Percentiles rank a stretch among this genome's conserved stretches.
Conservation (phyloP, 2,797 vertebrate species). For the Pangasius macronema region DNA sequence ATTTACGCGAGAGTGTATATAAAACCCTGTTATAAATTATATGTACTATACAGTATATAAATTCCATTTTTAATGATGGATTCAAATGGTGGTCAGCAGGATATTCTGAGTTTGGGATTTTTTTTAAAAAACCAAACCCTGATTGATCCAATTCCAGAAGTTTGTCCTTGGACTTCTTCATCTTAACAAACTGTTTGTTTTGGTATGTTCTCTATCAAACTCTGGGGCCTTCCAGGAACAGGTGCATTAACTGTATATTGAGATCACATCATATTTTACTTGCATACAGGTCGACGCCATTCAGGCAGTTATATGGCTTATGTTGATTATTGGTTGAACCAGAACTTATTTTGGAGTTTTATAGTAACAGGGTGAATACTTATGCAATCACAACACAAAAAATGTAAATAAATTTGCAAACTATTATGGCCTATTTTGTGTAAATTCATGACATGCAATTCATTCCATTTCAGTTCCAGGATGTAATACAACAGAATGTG, state of each 20-base stretch:
- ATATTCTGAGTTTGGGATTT: neutral
- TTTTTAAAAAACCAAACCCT: neutral
- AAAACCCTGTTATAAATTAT: neutral
- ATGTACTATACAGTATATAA: neutral
- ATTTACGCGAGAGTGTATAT: neutral
- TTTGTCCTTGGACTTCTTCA: neutral
- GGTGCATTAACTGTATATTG: neutral
- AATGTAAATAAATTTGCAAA: too few species aligned
- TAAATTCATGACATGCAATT: too few species aligned
- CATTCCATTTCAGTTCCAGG: too few species aligned
- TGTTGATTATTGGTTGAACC: too few species aligned
- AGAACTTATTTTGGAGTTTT: too few species aligned
- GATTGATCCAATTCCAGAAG: neutral
- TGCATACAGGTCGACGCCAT: too few species aligned
- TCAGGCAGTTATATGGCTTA: too few species aligned
- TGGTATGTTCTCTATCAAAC: neutral
- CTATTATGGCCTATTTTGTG: too few species aligned
- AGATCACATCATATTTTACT: too few species aligned
- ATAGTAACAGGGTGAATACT: too few species aligned
- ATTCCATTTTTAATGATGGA: neutral
- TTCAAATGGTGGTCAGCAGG: neutral
- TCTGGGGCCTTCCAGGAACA: neutral
- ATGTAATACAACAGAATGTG: too few species aligned
- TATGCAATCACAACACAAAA: too few species aligned
- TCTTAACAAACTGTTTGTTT: neutral